These are phyloP conservation scores for Torymus aiolomorphi DNA, from an alignment of 2,888 invertebrate species.

Conservation along the genomic window DNA sequence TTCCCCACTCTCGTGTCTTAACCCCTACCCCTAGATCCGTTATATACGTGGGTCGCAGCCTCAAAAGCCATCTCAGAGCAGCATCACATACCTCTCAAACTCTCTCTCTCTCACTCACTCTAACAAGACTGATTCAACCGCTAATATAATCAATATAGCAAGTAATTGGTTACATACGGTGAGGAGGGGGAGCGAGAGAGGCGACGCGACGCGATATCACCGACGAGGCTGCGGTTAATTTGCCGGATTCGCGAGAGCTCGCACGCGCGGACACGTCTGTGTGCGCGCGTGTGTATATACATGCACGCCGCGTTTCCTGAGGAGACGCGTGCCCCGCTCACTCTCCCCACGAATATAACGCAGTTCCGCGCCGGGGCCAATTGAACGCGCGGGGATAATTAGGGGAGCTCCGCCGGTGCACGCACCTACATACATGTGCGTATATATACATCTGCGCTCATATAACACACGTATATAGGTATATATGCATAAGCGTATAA, in stretches of 20 bases:
- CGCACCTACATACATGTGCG: background rate
- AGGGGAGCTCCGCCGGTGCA: constrained; percentile 3
- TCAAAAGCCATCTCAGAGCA: too few species aligned
- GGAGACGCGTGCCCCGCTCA: background rate
- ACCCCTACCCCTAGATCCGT: too few species aligned
- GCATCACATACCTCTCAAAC: too few species aligned
- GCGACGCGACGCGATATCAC: constrained; percentile 20
- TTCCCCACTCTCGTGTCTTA: too few species aligned
- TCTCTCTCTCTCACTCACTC: background rate
- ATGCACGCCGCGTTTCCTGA: constrained; percentile 1
- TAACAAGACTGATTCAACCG: constrained; percentile 52
- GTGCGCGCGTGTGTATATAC: too few species aligned
- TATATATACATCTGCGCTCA: too few species aligned
- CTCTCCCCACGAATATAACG: background rate
- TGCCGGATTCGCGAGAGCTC: constrained; percentile 14
- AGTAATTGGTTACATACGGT: constrained; percentile 28
- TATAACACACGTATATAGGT: too few species aligned
- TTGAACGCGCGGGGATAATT: constrained; percentile 28
- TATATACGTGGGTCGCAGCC: too few species aligned
- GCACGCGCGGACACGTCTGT: background rate
- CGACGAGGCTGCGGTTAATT: constrained; percentile 38
- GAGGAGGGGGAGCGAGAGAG: background rate
- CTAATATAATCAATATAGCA: constrained; percentile 55
- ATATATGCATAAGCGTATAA: too few species aligned
- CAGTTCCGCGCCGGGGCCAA: background rate